Percentiles rank a stretch among this genome's conserved stretches.
These are phyloP conservation scores for Ochlodes sylvanus DNA, from an alignment of 2,888 invertebrate species.

Conservation along the genomic window DNA sequence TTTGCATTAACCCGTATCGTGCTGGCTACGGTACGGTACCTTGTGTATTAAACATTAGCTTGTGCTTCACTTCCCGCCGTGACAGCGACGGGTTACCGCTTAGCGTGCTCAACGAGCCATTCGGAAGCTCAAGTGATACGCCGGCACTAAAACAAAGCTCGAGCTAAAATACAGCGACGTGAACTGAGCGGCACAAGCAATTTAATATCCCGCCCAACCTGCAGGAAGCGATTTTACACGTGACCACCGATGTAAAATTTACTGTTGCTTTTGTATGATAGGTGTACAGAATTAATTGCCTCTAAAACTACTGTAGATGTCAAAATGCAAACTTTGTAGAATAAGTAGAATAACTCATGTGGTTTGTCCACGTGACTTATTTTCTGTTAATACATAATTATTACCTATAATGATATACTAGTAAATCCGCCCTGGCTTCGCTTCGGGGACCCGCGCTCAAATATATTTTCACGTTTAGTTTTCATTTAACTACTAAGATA, in stretches of 20 bases:
- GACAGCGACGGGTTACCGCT: constrained; percentile 33
- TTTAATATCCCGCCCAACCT: constrained; percentile 5
- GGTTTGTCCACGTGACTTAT: no score
- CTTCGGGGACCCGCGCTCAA: no score
- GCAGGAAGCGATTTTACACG: constrained; percentile 2
- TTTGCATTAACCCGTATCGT: constrained; percentile 13
- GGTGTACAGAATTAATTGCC: no score
- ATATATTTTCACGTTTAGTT: no score
- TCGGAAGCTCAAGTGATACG: constrained; percentile 30
- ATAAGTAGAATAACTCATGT: no score
- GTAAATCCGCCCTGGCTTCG: no score
- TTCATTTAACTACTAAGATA: no score
- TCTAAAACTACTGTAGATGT: no score
- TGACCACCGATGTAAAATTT: neutral
- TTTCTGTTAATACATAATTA: no score
- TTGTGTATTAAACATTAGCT: constrained; percentile 31
- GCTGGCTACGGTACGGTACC: constrained; percentile 24
- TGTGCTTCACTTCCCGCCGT: constrained; percentile 14
- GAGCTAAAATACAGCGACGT: constrained; percentile 16
- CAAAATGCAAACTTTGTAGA: no score
- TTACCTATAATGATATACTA: no score
- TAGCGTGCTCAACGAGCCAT: constrained; percentile 30
- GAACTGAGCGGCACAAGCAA: constrained; percentile 7
- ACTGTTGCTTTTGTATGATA: no score
- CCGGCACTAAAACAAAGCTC: constrained; percentile 30